Evolutionary conservation across 2,888 invertebrate genomes (phyloP).

Genomic region (Tetragonisca angustula): DNA sequence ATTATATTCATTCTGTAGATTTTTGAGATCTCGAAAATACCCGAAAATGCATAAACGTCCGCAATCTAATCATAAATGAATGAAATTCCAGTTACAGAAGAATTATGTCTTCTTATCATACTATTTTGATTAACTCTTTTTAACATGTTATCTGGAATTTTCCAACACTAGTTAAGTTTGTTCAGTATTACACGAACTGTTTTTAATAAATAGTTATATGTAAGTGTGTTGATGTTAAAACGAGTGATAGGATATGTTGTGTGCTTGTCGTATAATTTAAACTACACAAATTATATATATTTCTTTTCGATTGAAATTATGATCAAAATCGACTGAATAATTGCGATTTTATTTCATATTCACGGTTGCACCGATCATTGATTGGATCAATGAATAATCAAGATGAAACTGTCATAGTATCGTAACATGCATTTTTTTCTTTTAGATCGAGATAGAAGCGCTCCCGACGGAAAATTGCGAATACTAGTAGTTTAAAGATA

Average conservation of each 20-base stretch:
- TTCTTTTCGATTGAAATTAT: too few species aligned
- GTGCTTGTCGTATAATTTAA: background rate
- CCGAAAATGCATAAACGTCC: too few species aligned
- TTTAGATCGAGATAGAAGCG: background rate
- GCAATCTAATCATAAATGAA: too few species aligned
- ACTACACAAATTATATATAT: background rate
- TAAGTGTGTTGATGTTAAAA: background rate
- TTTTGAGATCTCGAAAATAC: too few species aligned
- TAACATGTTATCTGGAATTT: background rate
- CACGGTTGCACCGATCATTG: background rate
- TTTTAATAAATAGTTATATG: background rate
- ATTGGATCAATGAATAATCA: background rate
- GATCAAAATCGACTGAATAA: background rate
- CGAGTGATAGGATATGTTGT: background rate
- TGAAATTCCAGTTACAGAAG: too few species aligned
- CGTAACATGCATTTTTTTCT: conserved; percentile 25
- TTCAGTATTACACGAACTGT: background rate
- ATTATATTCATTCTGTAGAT: too few species aligned
- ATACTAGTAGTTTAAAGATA: conserved; percentile 29
- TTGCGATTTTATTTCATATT: background rate
- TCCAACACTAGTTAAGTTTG: background rate
- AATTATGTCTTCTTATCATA: background rate
- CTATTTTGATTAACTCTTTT: background rate
- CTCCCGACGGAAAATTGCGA: conserved; percentile 7
- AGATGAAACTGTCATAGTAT: background rate